Evolutionary conservation across 2,888 invertebrate genomes (phyloP).

Genomic region (Caenorhabditis parvicauda): DNA sequence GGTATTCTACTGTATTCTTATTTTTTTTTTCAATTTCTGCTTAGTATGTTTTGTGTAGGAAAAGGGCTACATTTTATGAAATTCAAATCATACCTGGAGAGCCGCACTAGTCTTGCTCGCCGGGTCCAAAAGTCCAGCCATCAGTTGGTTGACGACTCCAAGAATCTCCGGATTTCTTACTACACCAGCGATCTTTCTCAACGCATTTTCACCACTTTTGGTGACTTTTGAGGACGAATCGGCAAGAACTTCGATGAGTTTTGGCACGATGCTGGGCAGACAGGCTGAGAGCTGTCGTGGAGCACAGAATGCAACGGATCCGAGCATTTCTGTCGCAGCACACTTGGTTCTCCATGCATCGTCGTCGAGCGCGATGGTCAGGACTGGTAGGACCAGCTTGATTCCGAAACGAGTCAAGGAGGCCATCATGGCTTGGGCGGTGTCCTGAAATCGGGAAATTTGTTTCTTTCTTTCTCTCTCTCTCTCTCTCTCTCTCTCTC

Average conservation of each 20-base stretch:
- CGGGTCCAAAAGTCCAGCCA: slow-evolving; percentile 68
- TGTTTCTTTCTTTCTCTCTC: no score
- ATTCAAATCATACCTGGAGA: slow-evolving; percentile 9
- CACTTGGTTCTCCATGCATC: slow-evolving; percentile 98
- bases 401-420: slow-evolving; percentile 94
- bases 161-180: slow-evolving; percentile 96
- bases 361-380: slow-evolving; percentile 88
- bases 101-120: slow-evolving; percentile 77
- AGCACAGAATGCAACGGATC: slow-evolving; percentile 98
- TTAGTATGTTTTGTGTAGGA: not conserved
- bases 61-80: slow-evolving; percentile 65
- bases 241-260: slow-evolving; percentile 89
- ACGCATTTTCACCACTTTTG: slow-evolving; percentile 76
- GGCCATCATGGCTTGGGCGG: slow-evolving; percentile 75
- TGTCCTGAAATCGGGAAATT: slow-evolving; percentile 25
- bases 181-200: slow-evolving; percentile 92
- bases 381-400: slow-evolving; percentile 87
- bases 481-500: no score
- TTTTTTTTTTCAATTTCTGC: not conserved
- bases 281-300: slow-evolving; percentile 97
- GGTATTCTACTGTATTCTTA: not conserved
- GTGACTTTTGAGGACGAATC: slow-evolving; percentile 78
- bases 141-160: slow-evolving; percentile 41
- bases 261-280: slow-evolving; percentile 94
- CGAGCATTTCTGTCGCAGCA: slow-evolving; percentile 46